These are phyloP conservation scores for Lateolabrax maculatus DNA, from an alignment of 2,797 vertebrate genomes.

Conservation along the genomic window DNA sequence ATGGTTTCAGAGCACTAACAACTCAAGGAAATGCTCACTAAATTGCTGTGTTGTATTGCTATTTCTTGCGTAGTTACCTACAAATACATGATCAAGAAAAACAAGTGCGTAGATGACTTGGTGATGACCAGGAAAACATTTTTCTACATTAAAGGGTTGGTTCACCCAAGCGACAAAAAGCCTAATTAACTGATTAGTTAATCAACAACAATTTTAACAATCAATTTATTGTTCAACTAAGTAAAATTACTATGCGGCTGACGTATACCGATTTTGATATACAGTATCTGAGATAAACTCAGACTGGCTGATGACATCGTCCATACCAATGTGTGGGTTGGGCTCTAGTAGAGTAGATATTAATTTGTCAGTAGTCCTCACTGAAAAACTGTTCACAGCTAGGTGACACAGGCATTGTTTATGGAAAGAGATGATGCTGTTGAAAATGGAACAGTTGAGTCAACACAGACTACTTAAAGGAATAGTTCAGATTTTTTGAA, in stretches of 20 bases:
- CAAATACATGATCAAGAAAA: slow-evolving; percentile 5
- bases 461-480: background rate
- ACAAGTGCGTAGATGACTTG: background rate
- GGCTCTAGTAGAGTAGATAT: background rate
- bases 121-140: background rate
- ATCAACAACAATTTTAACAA: no score
- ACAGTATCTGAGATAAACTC: no score
- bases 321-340: background rate
- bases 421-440: background rate
- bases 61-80: background rate
- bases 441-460: background rate
- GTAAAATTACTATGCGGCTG: no score
- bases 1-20: background rate
- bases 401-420: background rate
- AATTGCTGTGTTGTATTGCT: background rate
- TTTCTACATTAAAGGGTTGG: background rate
- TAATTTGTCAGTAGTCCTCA: background rate
- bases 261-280: no score
- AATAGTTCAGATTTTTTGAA: no score
- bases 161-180: background rate
- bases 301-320: background rate
- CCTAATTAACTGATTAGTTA: no score
- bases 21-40: slow-evolving; percentile 1
- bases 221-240: no score
- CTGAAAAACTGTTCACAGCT: background rate